Conservation (phyloP, 2,888 invertebrate species). For the Lycophotia porphyrea region DNA sequence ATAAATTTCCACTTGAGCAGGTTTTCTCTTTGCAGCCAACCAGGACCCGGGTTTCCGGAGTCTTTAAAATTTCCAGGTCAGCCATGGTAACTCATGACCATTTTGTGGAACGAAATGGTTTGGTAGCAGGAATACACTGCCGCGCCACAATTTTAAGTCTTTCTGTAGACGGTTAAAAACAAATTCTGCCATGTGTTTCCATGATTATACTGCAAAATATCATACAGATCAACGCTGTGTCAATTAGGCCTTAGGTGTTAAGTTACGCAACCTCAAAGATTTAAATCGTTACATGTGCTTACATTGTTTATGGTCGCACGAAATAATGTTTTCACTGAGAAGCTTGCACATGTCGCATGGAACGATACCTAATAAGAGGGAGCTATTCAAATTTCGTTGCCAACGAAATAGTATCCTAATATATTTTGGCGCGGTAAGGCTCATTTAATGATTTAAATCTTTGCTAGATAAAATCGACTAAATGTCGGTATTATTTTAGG, state of each 20-base stretch:
- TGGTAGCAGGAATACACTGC: background rate
- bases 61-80: too few species aligned
- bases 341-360: background rate
- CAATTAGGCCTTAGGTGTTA: background rate
- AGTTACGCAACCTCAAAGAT: background rate
- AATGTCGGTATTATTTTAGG: background rate
- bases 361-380: background rate
- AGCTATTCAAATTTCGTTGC: background rate
- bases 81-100: too few species aligned
- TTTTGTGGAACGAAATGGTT: background rate
- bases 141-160: too few species aligned
- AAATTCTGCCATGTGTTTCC: background rate
- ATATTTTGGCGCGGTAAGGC: background rate
- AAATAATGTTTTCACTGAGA: background rate
- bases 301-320: background rate
- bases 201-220: background rate
- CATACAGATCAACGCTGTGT: background rate
- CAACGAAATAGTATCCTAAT: background rate
- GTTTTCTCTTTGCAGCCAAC: background rate
- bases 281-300: background rate
- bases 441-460: background rate
- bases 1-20: too few species aligned
- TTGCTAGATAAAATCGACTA: conserved; percentile 9
- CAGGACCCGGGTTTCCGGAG: background rate
- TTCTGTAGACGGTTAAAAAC: background rate